Evolutionary conservation across 2,888 invertebrate species (phyloP).

Genomic region (Himalopsyche kuldschensis): DNA sequence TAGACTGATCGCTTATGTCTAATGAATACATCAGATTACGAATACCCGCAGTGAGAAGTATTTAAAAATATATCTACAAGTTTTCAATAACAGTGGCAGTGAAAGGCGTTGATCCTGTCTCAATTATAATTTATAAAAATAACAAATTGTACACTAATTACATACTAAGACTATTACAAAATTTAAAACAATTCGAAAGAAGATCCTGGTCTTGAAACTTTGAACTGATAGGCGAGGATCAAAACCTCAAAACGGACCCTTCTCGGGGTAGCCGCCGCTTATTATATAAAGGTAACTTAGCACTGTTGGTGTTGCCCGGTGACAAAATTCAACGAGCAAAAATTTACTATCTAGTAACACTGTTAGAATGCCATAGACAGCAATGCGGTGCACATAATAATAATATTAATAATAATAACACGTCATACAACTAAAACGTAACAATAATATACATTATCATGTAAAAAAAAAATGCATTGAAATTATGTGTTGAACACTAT

Average conservation of each 20-base stretch:
- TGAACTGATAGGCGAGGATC: conserved; percentile 24
- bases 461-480: conserved; percentile 32
- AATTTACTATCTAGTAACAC: conserved; percentile 17
- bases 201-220: conserved; percentile 9
- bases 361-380: conserved; percentile 9
- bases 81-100: conserved; percentile 3
- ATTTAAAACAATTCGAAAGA: conserved; percentile 6
- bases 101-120: not conserved
- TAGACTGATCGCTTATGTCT: not conserved
- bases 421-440: conserved; percentile 25
- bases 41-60: not conserved
- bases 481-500: conserved; percentile 33
- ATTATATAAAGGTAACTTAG: conserved; percentile 34
- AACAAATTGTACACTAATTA: conserved; percentile 2
- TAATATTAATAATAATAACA: conserved; percentile 20
- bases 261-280: not conserved
- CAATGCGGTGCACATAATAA: conserved; percentile 14
- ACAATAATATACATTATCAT: conserved; percentile 15
- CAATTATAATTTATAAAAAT: conserved; percentile 3
- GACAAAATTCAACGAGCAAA: conserved; percentile 12
- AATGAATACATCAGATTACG: not conserved
- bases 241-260: not conserved
- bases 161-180: not conserved
- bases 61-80: not conserved
- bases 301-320: conserved; percentile 37